Base-by-base conservation (phyloP, 2,888 invertebrate genomes). In the Marronus borbonicus region DNA sequence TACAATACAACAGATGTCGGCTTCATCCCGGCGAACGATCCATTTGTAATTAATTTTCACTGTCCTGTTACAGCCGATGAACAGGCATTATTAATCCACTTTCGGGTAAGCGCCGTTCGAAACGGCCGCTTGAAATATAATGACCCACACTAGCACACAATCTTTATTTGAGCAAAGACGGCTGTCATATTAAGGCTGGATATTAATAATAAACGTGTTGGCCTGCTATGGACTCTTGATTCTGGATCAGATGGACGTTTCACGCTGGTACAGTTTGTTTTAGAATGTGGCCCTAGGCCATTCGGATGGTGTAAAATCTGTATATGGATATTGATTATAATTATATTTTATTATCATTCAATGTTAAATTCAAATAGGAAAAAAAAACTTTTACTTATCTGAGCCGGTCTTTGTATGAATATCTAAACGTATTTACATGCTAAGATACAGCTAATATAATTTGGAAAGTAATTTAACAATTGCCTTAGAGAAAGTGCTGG, bases 31-130 rank as follows among this genome's bases (percentile, higher is more conserved):
- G 81, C 78, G 80, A 82, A 81, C 84, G 83, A 86, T 86, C 84
- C 84, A 83, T 85, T 85, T 83, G 85, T 85, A 85, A 86, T 86
- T 86, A 86, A 86, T 86, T 85, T 85, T 81, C 83, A 85, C 85
- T 84, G 85, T 84, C 84, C 84, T 81, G 82, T 82, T 81, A 81
- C 83, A 83, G 83, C 82, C 82, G 84, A 84, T 85, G 85, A 83
- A 82, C 84, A 82, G 82, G 81, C 84, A 84, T 83, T 85, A 85
- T 84, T 84, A 84, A 85, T 85, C 83, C 83, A 83, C 83, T 83
- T 84, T 83, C 81, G 82, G 81, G 69, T 79, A 79, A 80, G 79
- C 82, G 79, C 80, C 80, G 81, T 75, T 81, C 80, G 81, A 81
- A 81, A 83, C 82, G 82, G 82, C 81, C 81, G 82, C 83, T 83